phyloP scores from a whole-genome alignment of 2,113 vertebrate species.

The Cairina moschata region DNA sequence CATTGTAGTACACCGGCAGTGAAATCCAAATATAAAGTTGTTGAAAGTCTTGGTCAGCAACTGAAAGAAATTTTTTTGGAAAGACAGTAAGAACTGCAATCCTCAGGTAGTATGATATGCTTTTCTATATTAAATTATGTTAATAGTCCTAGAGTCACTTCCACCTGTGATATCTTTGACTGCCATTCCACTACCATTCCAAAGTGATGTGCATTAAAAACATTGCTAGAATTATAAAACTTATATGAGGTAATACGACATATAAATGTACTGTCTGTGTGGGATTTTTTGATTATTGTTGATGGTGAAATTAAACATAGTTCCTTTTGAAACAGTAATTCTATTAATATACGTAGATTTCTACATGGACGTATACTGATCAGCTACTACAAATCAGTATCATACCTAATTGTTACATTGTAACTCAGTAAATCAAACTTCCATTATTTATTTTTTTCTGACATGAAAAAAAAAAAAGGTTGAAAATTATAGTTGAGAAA shows the following conservation, averaged over 20 bases:
- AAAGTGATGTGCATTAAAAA: not conserved
- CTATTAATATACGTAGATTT: not conserved
- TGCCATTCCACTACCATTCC: not conserved
- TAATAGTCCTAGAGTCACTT: not conserved
- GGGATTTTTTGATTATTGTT: not conserved
- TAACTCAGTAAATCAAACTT: not conserved
- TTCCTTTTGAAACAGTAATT: not conserved
- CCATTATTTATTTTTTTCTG: not conserved
- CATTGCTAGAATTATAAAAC: not conserved
- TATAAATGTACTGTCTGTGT: not conserved
- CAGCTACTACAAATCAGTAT: not conserved
- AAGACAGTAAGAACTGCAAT: not conserved
- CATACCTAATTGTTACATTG: too few species aligned
- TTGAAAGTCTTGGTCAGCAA: not conserved
- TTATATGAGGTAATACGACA: not conserved
- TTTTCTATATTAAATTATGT: not conserved
- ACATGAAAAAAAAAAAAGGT: not conserved
- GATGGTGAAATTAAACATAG: not conserved
- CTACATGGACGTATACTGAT: not conserved
- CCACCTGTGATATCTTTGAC: not conserved
- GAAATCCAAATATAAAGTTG: not conserved
- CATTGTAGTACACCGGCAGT: not conserved
- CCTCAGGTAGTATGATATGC: not conserved
- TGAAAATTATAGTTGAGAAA: not conserved
- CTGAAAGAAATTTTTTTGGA: not conserved